These are phyloP conservation scores for Mizuhopecten yessoensis DNA, from an alignment of 1,140 invertebrate species.

Conservation along the genomic window DNA sequence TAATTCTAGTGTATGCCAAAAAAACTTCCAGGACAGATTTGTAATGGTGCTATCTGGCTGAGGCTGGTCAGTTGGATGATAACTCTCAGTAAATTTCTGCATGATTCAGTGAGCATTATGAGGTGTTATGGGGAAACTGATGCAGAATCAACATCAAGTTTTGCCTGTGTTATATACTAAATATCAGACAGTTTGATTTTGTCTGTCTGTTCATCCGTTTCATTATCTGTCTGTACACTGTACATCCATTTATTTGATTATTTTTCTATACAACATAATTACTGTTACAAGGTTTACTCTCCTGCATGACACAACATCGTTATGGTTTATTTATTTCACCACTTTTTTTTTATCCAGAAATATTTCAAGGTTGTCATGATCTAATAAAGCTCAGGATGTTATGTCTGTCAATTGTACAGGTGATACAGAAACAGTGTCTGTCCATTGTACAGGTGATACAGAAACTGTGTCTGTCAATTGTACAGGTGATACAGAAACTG, in stretches of 20 bases:
- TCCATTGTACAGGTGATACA: no score
- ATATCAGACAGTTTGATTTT: background rate
- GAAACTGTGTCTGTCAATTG: no score
- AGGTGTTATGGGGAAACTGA: background rate
- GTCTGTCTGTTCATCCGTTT: background rate
- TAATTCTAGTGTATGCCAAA: background rate
- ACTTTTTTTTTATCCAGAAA: no score
- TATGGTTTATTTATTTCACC: no score
- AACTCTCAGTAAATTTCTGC: background rate
- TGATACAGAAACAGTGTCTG: no score
- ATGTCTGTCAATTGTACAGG: no score
- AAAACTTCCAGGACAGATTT: background rate
- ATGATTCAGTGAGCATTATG: background rate
- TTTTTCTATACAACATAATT: background rate
- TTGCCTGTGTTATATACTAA: background rate
- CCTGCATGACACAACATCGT: no score
- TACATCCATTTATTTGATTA: background rate
- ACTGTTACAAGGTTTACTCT: background rate
- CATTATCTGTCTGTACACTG: background rate
- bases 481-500: no score
- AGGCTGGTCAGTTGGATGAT: background rate
- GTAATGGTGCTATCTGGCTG: background rate
- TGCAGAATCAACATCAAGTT: background rate
- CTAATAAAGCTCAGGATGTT: no score
- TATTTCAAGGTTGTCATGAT: no score